Evolutionary conservation across 2,888 invertebrate species (phyloP).

Genomic region (Seira sanloemensis): DNA sequence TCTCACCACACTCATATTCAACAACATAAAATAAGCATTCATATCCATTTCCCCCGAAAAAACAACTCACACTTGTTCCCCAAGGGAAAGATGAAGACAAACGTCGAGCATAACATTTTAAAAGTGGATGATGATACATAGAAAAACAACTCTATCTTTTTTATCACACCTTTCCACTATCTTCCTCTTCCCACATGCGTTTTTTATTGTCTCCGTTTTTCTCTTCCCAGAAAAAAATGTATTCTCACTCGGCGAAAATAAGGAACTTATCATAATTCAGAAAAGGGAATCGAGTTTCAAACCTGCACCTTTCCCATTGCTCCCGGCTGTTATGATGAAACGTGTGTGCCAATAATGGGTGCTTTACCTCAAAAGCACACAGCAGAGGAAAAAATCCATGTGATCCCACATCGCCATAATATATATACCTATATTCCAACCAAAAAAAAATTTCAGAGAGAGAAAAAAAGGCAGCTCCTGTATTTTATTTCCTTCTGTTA

Average conservation of each 20-base stretch:
- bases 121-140: background rate
- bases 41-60: background rate
- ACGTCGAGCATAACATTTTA: background rate
- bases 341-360: constrained; percentile 60
- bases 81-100: background rate
- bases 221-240: background rate
- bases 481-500: constrained; percentile 11
- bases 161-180: background rate
- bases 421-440: too few relatives aligned
- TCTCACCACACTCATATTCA: too few relatives aligned
- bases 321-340: constrained; percentile 33
- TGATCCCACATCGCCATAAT: background rate
- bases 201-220: background rate
- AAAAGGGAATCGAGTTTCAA: background rate
- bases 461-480: background rate
- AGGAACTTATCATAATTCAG: background rate
- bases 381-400: background rate
- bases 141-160: background rate
- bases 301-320: background rate
- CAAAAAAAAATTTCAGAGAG: background rate
- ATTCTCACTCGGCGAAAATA: background rate
- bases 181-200: background rate
- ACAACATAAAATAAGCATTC: background rate
- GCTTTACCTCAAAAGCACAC: constrained; percentile 20
- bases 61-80: background rate